phyloP scores from a whole-genome alignment of 2,113 vertebrate genomes.

The Chinchilla lanigera region DNA sequence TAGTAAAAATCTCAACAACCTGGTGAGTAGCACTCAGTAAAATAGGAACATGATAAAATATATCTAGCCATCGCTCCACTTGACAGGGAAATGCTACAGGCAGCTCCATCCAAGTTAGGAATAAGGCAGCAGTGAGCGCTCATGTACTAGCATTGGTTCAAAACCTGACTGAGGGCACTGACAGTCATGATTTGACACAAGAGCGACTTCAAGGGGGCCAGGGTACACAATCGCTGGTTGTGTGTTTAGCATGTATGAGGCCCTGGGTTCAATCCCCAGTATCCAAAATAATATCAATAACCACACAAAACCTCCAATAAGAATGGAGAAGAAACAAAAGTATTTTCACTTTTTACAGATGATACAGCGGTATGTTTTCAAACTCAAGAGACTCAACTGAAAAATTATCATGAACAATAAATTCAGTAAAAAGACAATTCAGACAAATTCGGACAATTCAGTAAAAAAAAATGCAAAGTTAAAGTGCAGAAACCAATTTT shows the following conservation, averaged over 20 bases:
- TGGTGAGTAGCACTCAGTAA: slow-evolving; percentile 6
- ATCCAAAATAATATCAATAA: background rate
- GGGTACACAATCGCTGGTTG: accelerated
- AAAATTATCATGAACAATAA: background rate
- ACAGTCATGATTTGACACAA: background rate
- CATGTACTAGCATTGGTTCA: background rate
- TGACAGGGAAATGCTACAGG: background rate
- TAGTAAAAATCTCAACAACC: slow-evolving; percentile 26
- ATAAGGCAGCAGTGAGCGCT: background rate
- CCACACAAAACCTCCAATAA: background rate
- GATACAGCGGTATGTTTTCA: background rate
- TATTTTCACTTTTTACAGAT: background rate
- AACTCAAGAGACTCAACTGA: background rate
- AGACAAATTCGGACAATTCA: background rate
- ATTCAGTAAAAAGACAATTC: background rate
- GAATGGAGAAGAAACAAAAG: background rate
- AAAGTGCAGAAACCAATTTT: background rate
- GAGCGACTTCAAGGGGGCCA: background rate
- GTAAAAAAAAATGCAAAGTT: background rate
- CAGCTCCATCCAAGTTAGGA: background rate
- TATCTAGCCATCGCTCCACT: background rate
- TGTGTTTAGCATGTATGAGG: background rate
- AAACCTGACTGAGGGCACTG: background rate
- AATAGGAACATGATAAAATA: background rate
- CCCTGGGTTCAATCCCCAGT: background rate